phyloP scores from a whole-genome alignment of 2,113 vertebrate genomes.

The Coreoperca whiteheadi region DNA sequence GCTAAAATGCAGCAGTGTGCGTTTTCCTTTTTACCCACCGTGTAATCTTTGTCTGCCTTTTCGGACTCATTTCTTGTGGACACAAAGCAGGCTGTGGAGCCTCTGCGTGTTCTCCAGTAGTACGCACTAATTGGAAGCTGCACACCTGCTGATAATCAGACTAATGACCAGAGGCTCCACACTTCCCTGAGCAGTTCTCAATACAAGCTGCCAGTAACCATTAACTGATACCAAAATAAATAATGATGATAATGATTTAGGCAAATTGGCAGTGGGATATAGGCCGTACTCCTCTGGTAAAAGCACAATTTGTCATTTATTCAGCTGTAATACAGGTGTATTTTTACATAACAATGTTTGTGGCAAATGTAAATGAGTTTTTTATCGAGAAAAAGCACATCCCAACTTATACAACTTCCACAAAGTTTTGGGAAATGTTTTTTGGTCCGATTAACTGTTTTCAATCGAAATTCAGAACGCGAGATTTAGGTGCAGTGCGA shows the following conservation, averaged over 20 bases:
- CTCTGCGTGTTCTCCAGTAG: background rate
- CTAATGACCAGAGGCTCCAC: conserved; percentile 49
- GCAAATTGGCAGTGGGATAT: background rate
- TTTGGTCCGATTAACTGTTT: background rate
- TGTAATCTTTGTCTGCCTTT: background rate
- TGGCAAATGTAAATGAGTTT: background rate
- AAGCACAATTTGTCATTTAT: conserved; percentile 1
- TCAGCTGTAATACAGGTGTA: background rate
- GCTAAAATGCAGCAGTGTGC: background rate
- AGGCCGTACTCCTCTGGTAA: background rate
- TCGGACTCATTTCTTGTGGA: background rate
- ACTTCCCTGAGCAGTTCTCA: conserved; percentile 20
- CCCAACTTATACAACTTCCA: background rate
- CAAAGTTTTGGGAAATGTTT: background rate
- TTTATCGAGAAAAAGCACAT: background rate
- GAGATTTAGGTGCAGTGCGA: background rate
- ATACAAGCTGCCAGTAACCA: conserved; percentile 15
- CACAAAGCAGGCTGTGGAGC: background rate
- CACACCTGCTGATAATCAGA: conserved; percentile 63
- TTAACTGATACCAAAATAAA: conserved; percentile 26
- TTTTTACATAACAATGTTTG: background rate
- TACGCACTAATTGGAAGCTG: conserved; percentile 33
- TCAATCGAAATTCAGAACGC: fast-evolving
- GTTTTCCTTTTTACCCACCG: background rate
- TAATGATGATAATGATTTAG: conserved; percentile 14